phyloP scores from a whole-genome alignment of 2,113 vertebrate genomes.

The Lagopus muta region DNA sequence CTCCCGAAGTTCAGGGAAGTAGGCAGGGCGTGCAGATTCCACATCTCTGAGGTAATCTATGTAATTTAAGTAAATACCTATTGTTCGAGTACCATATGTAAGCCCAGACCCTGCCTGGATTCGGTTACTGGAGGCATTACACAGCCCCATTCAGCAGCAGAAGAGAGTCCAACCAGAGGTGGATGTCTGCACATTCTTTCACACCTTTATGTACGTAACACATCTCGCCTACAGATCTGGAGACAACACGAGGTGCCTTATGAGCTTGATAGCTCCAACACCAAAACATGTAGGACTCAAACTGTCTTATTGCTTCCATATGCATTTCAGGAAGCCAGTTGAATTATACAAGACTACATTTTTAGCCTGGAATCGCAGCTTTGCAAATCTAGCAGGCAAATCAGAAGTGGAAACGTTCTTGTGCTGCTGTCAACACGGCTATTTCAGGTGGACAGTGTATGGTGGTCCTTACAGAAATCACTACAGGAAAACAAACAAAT shows the following conservation, averaged over 20 bases:
- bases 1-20: conserved; percentile 54
- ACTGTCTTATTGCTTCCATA: neutral
- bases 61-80: conserved; percentile 56
- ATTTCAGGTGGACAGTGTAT: neutral
- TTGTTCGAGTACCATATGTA: conserved; percentile 52
- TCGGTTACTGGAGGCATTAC: neutral
- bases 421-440: accelerated
- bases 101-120: neutral
- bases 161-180: accelerated
- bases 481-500: neutral
- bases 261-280: neutral
- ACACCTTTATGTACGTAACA: accelerated
- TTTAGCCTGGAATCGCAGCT: neutral
- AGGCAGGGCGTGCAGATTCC: conserved; percentile 48
- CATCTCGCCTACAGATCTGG: neutral
- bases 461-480: neutral
- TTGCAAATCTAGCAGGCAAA: neutral
- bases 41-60: conserved; percentile 59
- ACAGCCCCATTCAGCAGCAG: neutral
- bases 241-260: neutral
- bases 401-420: neutral
- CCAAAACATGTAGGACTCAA: neutral
- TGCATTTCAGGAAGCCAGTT: neutral
- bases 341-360: neutral
- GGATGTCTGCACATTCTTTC: accelerated